Percentiles rank a stretch among this genome's conserved stretches.
Evolutionary conservation across 1,140 invertebrate species (phyloP).

Genomic region (Halictus rubicundus): DNA sequence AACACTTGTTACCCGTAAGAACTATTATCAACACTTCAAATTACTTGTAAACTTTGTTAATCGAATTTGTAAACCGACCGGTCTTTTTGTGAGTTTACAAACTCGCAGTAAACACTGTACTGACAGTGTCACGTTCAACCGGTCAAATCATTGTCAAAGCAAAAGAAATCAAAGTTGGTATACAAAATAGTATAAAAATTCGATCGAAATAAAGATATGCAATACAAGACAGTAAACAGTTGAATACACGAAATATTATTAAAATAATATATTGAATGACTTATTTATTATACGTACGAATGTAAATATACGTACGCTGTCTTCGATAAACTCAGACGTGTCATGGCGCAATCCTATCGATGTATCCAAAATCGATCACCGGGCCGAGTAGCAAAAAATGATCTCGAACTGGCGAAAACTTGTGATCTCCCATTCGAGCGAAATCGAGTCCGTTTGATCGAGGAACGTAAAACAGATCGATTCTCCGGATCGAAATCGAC

Average conservation of each 20-base stretch:
- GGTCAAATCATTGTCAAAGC: background rate
- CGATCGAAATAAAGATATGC: background rate
- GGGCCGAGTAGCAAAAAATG: constrained; percentile 1
- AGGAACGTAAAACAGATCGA: background rate
- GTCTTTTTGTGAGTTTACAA: too few species aligned
- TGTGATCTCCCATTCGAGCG: constrained; percentile 25
- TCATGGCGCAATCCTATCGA: constrained; percentile 65
- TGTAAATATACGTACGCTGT: constrained; percentile 56
- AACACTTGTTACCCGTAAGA: too few species aligned
- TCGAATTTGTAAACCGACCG: too few species aligned
- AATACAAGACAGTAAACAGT: too few species aligned
- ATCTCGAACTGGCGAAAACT: constrained; percentile 9
- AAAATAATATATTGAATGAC: background rate
- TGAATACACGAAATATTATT: background rate
- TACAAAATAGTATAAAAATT: background rate
- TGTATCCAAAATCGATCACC: constrained; percentile 42
- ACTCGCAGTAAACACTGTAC: background rate
- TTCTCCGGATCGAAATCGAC: background rate
- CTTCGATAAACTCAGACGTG: constrained; percentile 55
- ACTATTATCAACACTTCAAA: too few species aligned
- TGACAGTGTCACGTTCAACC: background rate
- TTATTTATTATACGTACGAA: background rate
- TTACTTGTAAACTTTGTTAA: too few species aligned
- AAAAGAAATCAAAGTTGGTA: background rate
- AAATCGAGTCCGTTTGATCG: background rate